A percentile compares a stretch with the other conserved stretches of the same genome.
Conservation (phyloP, 1,140 invertebrate species). For the Melanaphis sacchari region DNA sequence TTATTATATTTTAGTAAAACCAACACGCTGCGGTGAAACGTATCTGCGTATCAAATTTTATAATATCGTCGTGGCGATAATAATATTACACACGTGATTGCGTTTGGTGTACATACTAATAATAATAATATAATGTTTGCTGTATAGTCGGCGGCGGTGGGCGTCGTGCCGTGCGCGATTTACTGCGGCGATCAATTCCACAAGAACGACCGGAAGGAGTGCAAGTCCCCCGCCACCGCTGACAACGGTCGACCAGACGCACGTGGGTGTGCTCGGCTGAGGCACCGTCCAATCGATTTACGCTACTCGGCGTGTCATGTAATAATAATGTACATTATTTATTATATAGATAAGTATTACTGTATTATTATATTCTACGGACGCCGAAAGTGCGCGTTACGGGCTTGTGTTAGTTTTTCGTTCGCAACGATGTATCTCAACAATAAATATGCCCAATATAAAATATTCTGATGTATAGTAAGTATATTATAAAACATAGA, state of each 20-base stretch:
- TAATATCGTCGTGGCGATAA: not conserved
- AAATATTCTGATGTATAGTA: not conserved
- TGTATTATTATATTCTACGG: not conserved
- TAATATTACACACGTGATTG: not conserved
- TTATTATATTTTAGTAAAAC: not conserved
- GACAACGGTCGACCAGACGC: constrained; percentile 4
- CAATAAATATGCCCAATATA: not conserved
- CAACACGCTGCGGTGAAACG: not conserved
- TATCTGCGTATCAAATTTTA: not conserved
- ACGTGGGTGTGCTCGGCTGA: constrained; percentile 31
- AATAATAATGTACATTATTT: not conserved
- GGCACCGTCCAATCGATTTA: constrained; percentile 27
- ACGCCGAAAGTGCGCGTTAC: not conserved
- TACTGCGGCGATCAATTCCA: constrained; percentile 3
- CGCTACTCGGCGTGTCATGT: not conserved
- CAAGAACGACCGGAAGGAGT: constrained; percentile 49
- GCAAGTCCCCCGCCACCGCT: not conserved
- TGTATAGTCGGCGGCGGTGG: constrained; percentile 31
- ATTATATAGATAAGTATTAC: not conserved
- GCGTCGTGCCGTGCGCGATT: constrained; percentile 37
- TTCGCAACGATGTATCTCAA: not conserved
- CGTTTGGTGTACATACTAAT: not conserved
- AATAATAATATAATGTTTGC: not conserved
- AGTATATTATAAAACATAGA: not conserved
- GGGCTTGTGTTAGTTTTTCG: not conserved